phyloP scores from a whole-genome alignment of 1,140 invertebrate genomes.

The Protaetia brevitarsis region DNA sequence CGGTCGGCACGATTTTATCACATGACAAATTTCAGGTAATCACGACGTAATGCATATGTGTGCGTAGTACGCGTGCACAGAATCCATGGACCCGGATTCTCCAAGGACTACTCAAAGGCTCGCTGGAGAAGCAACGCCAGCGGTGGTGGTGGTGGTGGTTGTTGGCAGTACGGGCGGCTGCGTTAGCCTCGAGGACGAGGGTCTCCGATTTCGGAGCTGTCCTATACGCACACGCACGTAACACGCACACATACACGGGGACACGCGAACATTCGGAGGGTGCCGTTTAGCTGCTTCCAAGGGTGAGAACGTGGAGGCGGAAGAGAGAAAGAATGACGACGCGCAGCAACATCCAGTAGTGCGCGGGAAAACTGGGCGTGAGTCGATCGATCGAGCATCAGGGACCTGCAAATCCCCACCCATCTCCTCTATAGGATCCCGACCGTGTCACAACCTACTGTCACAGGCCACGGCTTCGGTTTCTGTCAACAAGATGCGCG shows the following conservation, averaged over 20 bases:
- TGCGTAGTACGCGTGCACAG: not conserved
- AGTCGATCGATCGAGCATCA: constrained; percentile 46
- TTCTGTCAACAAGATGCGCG: constrained; percentile 22
- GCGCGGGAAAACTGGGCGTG: constrained; percentile 48
- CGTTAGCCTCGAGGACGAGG: not conserved
- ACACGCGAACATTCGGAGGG: not conserved
- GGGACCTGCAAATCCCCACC: constrained; percentile 35
- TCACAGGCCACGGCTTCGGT: constrained; percentile 25
- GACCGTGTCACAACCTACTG: constrained; percentile 35
- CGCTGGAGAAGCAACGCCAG: too few relatives aligned
- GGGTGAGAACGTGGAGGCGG: not conserved
- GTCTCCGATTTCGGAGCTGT: not conserved
- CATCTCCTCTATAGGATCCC: constrained; percentile 31
- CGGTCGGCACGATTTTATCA: constrained; percentile 10
- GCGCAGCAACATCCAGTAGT: constrained; percentile 36
- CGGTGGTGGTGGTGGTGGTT: too few relatives aligned
- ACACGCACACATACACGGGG: not conserved
- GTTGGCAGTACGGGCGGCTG: too few relatives aligned
- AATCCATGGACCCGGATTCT: not conserved
- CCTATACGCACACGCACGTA: not conserved
- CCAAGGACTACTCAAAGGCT: not conserved
- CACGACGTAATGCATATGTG: constrained; percentile 1
- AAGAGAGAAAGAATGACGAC: not conserved
- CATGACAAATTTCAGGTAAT: constrained; percentile 16
- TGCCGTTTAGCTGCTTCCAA: not conserved